phyloP scores from a whole-genome alignment of 2,113 vertebrate genomes.

The Bubo bubo region DNA sequence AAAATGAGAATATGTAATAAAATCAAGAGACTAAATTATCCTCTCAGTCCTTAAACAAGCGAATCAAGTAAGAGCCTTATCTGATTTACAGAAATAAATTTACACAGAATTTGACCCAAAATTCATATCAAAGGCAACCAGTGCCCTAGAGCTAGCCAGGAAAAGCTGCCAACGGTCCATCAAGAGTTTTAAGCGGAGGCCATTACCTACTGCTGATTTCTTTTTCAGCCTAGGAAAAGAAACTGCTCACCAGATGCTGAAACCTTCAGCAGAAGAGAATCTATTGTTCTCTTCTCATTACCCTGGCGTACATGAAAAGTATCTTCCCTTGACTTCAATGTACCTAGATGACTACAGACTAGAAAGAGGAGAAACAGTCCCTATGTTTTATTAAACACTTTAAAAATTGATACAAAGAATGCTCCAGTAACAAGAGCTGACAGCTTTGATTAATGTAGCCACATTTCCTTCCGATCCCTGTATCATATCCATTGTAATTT shows the following conservation, averaged over 20 bases:
- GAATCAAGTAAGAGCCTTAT: background rate
- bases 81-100: background rate
- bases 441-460: background rate
- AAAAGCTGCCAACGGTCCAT: background rate
- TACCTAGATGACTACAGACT: background rate
- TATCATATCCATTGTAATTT: background rate
- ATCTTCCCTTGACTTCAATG: background rate
- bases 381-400: slow-evolving; percentile 57
- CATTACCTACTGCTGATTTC: background rate
- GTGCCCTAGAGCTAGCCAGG: background rate
- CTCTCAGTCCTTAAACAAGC: background rate
- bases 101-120: background rate
- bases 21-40: background rate
- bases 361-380: background rate
- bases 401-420: slow-evolving; percentile 52
- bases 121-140: background rate
- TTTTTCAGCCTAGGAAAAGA: background rate
- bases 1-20: background rate
- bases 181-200: background rate
- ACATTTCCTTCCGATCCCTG: background rate
- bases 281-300: background rate
- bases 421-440: slow-evolving; percentile 1
- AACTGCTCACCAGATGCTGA: background rate
- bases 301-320: background rate
- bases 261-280: background rate